phyloP scores from a whole-genome alignment of 2,113 vertebrate genomes.

The Elephantulus edwardii region DNA sequence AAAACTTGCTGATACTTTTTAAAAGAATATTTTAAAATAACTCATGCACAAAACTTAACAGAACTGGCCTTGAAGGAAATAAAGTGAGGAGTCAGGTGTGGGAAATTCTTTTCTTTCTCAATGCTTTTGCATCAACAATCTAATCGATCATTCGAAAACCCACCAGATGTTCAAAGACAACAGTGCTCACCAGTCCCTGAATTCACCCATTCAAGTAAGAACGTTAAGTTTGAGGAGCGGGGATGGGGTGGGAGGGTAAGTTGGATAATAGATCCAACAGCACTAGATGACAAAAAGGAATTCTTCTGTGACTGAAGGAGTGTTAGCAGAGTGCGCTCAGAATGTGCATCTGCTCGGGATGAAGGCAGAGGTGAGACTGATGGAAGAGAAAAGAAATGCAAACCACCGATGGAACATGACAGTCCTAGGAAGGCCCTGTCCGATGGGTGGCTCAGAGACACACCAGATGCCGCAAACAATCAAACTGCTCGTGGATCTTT shows the following conservation, averaged over 20 bases:
- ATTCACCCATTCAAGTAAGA: not conserved
- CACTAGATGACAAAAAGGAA: conserved; percentile 1
- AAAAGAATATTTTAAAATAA: not conserved
- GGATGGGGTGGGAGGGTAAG: not conserved
- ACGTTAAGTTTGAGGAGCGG: not conserved
- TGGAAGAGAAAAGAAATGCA: conserved; percentile 1
- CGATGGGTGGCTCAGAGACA: not conserved
- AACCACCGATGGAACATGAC: not conserved
- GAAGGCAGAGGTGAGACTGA: not conserved
- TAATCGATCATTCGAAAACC: not conserved
- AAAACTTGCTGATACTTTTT: not conserved
- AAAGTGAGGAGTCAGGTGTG: not conserved
- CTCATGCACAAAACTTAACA: not conserved
- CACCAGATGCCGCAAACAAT: conserved; percentile 31
- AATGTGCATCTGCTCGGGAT: not conserved
- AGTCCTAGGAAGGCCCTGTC: not conserved
- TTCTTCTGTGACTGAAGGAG: conserved; percentile 9
- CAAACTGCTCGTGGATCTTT: conserved; percentile 30
- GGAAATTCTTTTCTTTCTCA: not conserved
- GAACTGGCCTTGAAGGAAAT: not conserved
- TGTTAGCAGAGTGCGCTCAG: not conserved
- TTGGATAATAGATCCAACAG: not conserved
- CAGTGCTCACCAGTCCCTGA: not conserved
- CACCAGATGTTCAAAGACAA: not conserved
- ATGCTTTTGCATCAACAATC: not conserved